Evolutionary conservation across 2,888 invertebrate species (phyloP).

Genomic region (Liopterus haemorrhoidalis): DNA sequence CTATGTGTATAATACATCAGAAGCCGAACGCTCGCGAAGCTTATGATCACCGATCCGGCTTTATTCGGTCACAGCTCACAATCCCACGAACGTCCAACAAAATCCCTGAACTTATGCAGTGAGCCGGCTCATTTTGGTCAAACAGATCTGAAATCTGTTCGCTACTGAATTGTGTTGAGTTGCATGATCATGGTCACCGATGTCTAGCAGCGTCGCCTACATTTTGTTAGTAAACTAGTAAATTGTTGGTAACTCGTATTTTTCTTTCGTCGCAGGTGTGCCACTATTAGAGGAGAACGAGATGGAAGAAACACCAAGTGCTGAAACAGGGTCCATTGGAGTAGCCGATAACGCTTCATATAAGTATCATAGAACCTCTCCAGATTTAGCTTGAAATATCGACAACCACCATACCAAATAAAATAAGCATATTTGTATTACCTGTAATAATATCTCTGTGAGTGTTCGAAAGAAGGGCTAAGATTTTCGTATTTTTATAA

Average conservation of each 20-base stretch:
- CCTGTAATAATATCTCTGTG: constrained; percentile 5
- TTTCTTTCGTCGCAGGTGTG: constrained; percentile 40
- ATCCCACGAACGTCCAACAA: no score
- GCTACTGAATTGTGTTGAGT: no score
- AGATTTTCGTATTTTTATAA: not conserved
- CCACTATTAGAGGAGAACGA: constrained; percentile 46
- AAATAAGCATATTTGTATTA: constrained; percentile 6
- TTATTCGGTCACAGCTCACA: no score
- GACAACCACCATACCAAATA: constrained; percentile 7
- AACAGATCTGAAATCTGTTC: no score
- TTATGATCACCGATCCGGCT: no score
- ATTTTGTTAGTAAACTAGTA: no score
- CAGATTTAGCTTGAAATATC: constrained; percentile 38
- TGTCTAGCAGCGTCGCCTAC: no score
- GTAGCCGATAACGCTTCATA: constrained; percentile 42
- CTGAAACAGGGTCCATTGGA: constrained; percentile 39
- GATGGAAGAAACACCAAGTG: constrained; percentile 41
- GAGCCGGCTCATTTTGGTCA: no score
- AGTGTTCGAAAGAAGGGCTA: not conserved
- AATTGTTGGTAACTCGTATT: constrained; percentile 6
- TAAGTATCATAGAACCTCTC: constrained; percentile 41
- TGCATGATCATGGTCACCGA: no score
- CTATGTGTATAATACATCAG: no score
- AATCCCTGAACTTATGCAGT: no score
- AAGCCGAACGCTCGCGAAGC: no score